These are phyloP conservation scores for Orientallactaga sibirica DNA, from an alignment of 2,797 vertebrate genomes.

Conservation along the genomic window DNA sequence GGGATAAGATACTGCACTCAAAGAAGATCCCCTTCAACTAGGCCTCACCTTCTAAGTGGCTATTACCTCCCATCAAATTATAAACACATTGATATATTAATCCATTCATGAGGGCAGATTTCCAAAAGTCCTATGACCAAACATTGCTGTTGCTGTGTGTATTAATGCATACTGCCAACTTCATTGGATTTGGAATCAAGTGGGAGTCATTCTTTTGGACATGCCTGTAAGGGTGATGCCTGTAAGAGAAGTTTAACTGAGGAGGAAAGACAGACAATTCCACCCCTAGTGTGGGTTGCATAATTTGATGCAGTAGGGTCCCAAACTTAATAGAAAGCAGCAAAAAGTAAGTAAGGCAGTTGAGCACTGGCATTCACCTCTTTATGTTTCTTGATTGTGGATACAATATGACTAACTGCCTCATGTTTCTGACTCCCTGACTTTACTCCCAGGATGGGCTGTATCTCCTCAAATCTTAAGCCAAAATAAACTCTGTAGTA, in stretches of 20 bases:
- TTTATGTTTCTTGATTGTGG: neutral
- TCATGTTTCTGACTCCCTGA: neutral
- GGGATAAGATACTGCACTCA: neutral
- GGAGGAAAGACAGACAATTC: neutral
- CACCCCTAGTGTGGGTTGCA: neutral
- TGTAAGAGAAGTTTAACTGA: neutral
- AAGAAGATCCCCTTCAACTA: neutral
- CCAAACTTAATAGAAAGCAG: neutral
- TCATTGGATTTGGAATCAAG: neutral
- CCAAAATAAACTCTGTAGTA: neutral
- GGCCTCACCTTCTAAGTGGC: neutral
- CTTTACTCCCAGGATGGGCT: neutral
- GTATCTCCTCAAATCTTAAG: neutral
- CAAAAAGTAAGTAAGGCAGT: neutral
- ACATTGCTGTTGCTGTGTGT: neutral
- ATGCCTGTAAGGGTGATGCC: neutral
- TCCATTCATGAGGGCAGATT: neutral
- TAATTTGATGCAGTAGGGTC: neutral
- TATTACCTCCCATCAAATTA: neutral
- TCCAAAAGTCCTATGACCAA: neutral
- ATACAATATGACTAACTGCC: neutral
- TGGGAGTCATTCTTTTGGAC: neutral
- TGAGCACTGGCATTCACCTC: neutral
- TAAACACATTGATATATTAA: neutral
- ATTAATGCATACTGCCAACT: too few relatives aligned